phyloP scores from a whole-genome alignment of 2,888 invertebrate genomes.

The Drosophila seclusa region DNA sequence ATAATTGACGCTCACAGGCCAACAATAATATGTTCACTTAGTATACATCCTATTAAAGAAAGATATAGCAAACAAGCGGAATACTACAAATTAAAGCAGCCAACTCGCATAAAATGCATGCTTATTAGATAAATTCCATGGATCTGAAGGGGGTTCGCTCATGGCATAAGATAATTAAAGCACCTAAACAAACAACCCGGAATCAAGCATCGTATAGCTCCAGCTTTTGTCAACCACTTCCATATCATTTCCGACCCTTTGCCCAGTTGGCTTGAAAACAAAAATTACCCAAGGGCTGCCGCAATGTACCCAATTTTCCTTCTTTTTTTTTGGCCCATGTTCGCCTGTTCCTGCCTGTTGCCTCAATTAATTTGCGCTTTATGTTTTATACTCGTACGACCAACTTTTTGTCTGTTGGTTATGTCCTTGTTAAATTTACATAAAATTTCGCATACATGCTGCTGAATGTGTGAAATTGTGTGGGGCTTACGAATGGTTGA shows the following conservation, averaged over 20 bases:
- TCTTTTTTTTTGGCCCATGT: conserved; percentile 1
- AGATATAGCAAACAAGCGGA: background rate
- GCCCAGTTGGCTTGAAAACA: conserved; percentile 46
- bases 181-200: conserved; percentile 53
- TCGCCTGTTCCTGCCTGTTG: conserved; percentile 40
- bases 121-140: conserved; percentile 8
- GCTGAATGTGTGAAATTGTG: conserved; percentile 44
- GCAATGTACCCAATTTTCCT: conserved; percentile 44
- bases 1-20: background rate
- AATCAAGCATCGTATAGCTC: conserved; percentile 49
- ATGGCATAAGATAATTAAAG: conserved; percentile 53
- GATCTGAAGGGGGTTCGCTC: conserved; percentile 1
- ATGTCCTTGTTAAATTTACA: conserved; percentile 75
- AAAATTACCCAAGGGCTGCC: conserved; percentile 40
- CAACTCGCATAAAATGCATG: background rate
- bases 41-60: background rate
- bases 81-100: conserved; percentile 10
- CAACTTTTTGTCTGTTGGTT: conserved; percentile 54
- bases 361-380: conserved; percentile 77
- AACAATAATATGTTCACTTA: background rate
- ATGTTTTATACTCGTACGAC: conserved; percentile 64
- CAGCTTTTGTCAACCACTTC: conserved; percentile 50
- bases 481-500: conserved; percentile 8
- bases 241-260: conserved; percentile 67
- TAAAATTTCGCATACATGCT: conserved; percentile 45